Base-by-base conservation (phyloP, 2,797 vertebrate genomes). In the Cyclopterus lumpus region DNA sequence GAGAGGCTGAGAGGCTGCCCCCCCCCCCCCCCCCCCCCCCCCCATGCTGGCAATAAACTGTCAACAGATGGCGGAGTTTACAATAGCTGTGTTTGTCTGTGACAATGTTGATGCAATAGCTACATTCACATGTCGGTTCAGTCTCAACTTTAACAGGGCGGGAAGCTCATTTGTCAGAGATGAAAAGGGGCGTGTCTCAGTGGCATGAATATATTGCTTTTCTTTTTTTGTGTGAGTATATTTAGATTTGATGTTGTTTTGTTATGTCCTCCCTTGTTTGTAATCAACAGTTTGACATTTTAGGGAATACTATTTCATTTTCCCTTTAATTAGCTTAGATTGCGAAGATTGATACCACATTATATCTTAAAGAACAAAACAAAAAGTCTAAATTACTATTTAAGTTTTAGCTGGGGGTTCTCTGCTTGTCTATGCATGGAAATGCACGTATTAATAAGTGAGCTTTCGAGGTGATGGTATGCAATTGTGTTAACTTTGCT, bases 21-120 rank as follows among this genome's bases (percentile, higher is more conserved):
- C 75, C 55, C 74, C 83, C 73, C 26, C 26, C 26, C 55, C 76
- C 83, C 72, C 78, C 75, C 55, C 74, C 83, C 73, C 26, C 26
- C 26, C 55, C 76, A 83, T 72, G 51, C 84, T 91, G 90, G 88
- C 85, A 85, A 66, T 72, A 51, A 82, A 86, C 73, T 16, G 65
- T 90, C 80, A 82, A 88, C 91, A 90, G 91, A 90, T 88, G 87
- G 89, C 26, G 28, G 26, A 28, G 26, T 28, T 26, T 81, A 91
- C 86, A 93, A 90, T 74, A 38, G 68, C 79, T 77, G 63, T 55
- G 85, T 80, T 78, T 91, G 87, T 91, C 77, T 81, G 61, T 26
- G 28, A 79, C 77, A 69, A 70, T 69, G 64, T 72, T 59, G 81
- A 67, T 26, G 48, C 65, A 58, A 51, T 18, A 62, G 69, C 62